Base-by-base conservation (phyloP, 2,113 vertebrate genomes). In the Etheostoma cragini region DNA sequence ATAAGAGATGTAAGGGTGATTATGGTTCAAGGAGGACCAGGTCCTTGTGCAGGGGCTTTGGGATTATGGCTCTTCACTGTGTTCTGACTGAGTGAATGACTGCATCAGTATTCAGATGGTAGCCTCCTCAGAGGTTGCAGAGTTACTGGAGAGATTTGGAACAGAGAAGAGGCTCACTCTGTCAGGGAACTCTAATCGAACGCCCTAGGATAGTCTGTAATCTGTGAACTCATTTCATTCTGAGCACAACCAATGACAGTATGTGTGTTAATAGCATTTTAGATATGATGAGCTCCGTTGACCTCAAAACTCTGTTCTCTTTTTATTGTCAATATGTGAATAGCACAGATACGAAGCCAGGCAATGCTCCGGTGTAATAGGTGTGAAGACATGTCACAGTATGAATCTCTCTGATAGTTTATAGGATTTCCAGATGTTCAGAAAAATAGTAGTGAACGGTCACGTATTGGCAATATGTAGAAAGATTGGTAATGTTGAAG, bases 1-100 rank as follows among this genome's bases (percentile, higher is more conserved):
- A 94, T 94, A 91, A 93, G 88, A 94, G 91, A 94, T 94, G 88
- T 92, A 91, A 81, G 82, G 88, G 88, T 90, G 94, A 93, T 94
- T 93, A 92, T 83, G 85, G 91, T 91, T 92, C 85, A 88, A 90
- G 91, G 89, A 93, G 83, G 89, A 89, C n/a, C 38, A 42, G 38
- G 84, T 93, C 90, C 91, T 94, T 93, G 92, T 5, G 5, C 83
- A 46, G 71, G 54, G 81, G 87, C 89, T 86, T 83, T 89, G 90
- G 92, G 90, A 93, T 93, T 92, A 90, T 80, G 83, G 72, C 81
- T 88, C 81, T 62, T 88, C 63, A 67, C 75, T 68, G 76, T 69
- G 72, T 89, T 89, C 80, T 72, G 79, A 87, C 78, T 70, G 67
- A 84, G 62, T 68, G 77, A 84, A 90, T 83, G 79, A 89, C 78